Evolutionary conservation across 2,797 vertebrate genomes (phyloP), one percentile per base, ranked within the genome.

Genomic region (Caiman crocodilus): DNA sequence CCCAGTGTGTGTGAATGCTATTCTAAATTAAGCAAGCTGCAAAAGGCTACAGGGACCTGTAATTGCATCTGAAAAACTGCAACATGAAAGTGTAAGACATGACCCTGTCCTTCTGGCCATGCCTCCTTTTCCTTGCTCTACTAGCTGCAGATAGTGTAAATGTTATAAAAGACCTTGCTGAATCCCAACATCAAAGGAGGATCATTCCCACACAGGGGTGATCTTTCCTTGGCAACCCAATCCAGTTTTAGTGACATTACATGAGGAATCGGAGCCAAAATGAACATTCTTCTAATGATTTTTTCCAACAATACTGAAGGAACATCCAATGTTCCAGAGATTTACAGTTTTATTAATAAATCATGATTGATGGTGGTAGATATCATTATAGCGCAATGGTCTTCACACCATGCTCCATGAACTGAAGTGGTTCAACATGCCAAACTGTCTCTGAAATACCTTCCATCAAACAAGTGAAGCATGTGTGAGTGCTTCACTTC

Each of bases 251-350:
- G 35, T 7, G 35, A 13, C 35, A 23, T 42, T 42, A 20, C 21
- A 6, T 18, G 93, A 94, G 84, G 88, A 95, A 93, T 6, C 32
- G 67, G 35, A 91, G 94, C 67, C 88, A 91, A 78, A 69, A 87
- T 7, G 87, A 97, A 96, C 79, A 90, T 67, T 42, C 83, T 95
- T 30, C 3, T 79, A 95, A 97, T 94, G 90, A 80, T 60, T 91
- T 78, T 92, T 94, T 76, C 79, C 89, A 74, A 76, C 50, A 63
- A 75, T 93, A 74, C 73, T 84, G 84, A 76, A 92, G 84, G 89
- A 86, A 89, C 21, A 90, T 50, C 13, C 10, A 5, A 6, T 0
- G 1, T 55, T 92, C 88, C 71, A 88, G 89, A 21, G 32, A 56
- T 1, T 1, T 57, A 82, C 17, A 74, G 59, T 23, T 89, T 76